These are phyloP conservation scores for Hippopotamyrus pictus DNA, from an alignment of 2,797 vertebrate species.

Conservation along the genomic window DNA sequence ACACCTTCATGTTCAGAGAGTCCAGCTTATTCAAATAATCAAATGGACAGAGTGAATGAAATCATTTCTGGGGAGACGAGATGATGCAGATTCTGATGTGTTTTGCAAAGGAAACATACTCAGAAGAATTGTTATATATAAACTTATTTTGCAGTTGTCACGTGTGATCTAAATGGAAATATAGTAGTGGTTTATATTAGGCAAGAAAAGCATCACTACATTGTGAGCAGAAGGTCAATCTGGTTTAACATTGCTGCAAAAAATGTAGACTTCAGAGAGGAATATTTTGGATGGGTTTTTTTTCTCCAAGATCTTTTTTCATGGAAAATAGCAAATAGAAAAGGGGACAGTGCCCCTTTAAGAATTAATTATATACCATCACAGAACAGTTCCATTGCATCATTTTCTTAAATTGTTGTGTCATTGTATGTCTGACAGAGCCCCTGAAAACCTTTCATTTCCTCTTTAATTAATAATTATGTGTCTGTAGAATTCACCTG, in stretches of 20 bases:
- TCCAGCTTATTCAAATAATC: not conserved
- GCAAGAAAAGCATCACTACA: not conserved
- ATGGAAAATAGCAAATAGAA: not conserved
- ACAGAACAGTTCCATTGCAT: not conserved
- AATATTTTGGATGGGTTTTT: not conserved
- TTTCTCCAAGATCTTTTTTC: not conserved
- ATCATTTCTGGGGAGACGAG: not conserved
- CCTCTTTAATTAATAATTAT: not conserved
- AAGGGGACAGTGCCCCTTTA: not conserved
- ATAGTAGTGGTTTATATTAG: not conserved
- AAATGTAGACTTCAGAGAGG: not conserved
- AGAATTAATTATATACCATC: not conserved
- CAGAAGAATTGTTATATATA: not conserved
- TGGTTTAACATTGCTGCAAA: not conserved
- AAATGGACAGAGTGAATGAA: not conserved
- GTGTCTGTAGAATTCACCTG: not conserved
- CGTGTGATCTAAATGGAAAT: not conserved
- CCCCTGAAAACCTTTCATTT: slow-evolving; percentile 15
- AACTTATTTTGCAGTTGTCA: not conserved
- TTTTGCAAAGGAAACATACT: not conserved
- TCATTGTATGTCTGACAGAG: slow-evolving; percentile 35
- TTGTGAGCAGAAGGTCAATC: not conserved
- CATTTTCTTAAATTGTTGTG: not conserved
- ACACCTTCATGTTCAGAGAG: not conserved
- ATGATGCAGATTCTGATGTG: not conserved